Conservation (phyloP, 2,797 vertebrate genomes). For the Myotis myotis region DNA sequence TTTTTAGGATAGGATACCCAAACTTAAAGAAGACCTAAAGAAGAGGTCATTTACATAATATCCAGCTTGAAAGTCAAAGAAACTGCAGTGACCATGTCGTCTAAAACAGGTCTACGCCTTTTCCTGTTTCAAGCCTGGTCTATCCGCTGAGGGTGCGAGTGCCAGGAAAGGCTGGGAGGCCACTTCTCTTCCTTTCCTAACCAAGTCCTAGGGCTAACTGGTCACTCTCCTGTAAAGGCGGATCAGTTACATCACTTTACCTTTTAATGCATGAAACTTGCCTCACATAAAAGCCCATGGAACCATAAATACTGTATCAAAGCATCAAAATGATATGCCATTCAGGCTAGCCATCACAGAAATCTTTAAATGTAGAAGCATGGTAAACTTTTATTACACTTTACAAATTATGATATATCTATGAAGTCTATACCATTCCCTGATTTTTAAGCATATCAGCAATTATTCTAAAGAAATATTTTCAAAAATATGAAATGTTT, state of each 20-base stretch:
- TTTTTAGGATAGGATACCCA: not conserved
- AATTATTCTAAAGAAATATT: slow-evolving; percentile 73
- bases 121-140: not conserved
- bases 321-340: not conserved
- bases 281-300: not conserved
- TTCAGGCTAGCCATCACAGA: not conserved
- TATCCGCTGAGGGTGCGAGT: not conserved
- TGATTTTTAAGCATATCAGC: slow-evolving; percentile 5
- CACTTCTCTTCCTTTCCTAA: not conserved
- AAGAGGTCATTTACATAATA: not conserved
- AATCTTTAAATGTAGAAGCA: not conserved
- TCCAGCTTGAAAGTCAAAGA: slow-evolving; percentile 13
- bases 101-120: not conserved
- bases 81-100: not conserved
- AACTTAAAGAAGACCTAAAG: not conserved
- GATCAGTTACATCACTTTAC: not conserved
- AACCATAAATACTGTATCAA: not conserved
- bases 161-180: not conserved
- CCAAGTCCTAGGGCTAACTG: not conserved
- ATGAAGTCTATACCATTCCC: not conserved
- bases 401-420: not conserved
- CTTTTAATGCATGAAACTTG: not conserved
- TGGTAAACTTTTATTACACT: slow-evolving; percentile 23
- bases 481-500: slow-evolving; percentile 77
- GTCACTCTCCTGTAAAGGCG: not conserved